Percentiles rank a stretch among this genome's conserved stretches.
Conservation (phyloP, 2,888 invertebrate genomes). For the Thyatira batis region DNA sequence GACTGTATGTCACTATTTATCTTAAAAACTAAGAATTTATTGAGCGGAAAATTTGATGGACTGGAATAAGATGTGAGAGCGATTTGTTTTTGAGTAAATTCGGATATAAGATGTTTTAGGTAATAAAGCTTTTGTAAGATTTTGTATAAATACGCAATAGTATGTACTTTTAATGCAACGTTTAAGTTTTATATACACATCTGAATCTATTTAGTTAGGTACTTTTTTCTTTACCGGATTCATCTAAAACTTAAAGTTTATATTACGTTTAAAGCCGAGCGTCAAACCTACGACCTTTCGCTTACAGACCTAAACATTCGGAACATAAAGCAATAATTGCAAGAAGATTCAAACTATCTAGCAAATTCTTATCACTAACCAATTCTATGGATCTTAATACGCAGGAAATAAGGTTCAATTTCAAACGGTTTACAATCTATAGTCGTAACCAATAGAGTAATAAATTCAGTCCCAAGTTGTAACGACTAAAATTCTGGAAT, state of each 20-base stretch:
- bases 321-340: neutral
- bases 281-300: neutral
- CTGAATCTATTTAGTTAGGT: too few species aligned
- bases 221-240: too few species aligned
- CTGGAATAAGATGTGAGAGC: too few species aligned
- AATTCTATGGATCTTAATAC: neutral
- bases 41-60: neutral
- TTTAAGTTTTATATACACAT: too few species aligned
- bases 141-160: too few species aligned
- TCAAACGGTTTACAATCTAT: neutral
- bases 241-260: too few species aligned
- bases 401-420: neutral
- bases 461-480: neutral
- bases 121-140: too few species aligned
- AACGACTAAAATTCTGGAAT: conserved; percentile 6
- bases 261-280: neutral
- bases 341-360: neutral
- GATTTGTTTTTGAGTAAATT: too few species aligned
- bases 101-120: too few species aligned
- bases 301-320: neutral
- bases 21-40: conserved; percentile 9
- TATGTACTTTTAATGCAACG: too few species aligned
- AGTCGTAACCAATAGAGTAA: neutral
- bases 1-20: conserved; percentile 1
- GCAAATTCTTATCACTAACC: neutral